These are phyloP conservation scores for Hyles vespertilio DNA, from an alignment of 1,140 invertebrate genomes.

Conservation along the genomic window DNA sequence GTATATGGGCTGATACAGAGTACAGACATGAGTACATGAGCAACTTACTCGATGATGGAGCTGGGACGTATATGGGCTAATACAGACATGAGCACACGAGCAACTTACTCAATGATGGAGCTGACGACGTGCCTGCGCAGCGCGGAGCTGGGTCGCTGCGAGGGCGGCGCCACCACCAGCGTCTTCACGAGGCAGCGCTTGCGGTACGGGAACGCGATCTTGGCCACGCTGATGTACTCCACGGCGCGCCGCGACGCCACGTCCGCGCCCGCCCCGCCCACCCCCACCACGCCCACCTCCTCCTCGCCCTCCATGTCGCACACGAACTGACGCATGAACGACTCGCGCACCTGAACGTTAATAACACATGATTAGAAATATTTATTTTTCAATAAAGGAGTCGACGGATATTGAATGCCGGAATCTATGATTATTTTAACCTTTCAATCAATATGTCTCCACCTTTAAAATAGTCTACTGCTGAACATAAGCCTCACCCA, in stretches of 20 bases:
- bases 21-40: no score
- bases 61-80: conserved; percentile 14
- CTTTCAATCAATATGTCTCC: no score
- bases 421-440: no score
- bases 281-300: conserved; percentile 35
- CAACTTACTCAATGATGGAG: conserved; percentile 58
- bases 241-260: conserved; percentile 49
- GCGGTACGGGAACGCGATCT: conserved; percentile 63
- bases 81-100: no score
- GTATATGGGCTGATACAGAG: no score
- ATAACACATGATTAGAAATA: no score
- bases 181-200: conserved; percentile 65
- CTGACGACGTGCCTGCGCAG: conserved; percentile 58
- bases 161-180: conserved; percentile 60
- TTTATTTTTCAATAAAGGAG: no score
- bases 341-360: conserved; percentile 88
- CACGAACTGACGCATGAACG: conserved; percentile 98
- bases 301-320: conserved; percentile 90
- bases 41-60: conserved; percentile 58
- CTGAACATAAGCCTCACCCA: no score
- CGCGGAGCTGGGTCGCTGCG: conserved; percentile 59
- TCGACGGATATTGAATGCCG: no score
- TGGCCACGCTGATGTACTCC: conserved; percentile 59
- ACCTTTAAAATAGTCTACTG: no score
- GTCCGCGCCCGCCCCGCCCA: conserved; percentile 13